These are phyloP conservation scores for Phrynocephalus vlangalii DNA, from an alignment of 2,797 vertebrate genomes.

Conservation along the genomic window DNA sequence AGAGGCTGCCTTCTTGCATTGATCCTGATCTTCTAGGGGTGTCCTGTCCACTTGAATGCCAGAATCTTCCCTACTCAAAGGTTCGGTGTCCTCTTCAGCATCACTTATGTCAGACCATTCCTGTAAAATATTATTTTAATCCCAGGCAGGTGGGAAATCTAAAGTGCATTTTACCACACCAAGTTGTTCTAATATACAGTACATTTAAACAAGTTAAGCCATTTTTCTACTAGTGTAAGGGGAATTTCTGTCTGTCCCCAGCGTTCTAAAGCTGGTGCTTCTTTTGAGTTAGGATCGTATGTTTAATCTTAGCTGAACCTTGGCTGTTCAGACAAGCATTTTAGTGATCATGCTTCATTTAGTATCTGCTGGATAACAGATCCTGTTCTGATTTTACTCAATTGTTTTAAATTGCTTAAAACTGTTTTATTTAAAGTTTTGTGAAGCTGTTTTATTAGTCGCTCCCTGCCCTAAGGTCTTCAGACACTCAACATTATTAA, in stretches of 20 bases:
- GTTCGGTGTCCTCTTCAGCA: constrained; percentile 87
- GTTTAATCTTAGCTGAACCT: neutral
- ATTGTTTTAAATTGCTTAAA: neutral
- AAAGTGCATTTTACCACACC: neutral
- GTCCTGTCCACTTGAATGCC: constrained; percentile 96
- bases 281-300: too few relatives aligned
- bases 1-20: constrained; percentile 80
- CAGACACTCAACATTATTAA: neutral
- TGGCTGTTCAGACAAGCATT: neutral
- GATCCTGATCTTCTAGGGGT: constrained; percentile 90
- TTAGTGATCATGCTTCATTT: neutral
- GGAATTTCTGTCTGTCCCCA: neutral
- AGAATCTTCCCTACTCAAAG: constrained; percentile 95
- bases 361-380: neutral
- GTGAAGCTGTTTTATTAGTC: neutral
- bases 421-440: neutral
- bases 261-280: neutral
- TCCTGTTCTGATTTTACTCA: neutral
- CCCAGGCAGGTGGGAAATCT: neutral
- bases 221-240: too few relatives aligned
- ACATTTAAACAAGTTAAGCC: neutral
- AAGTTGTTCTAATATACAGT: neutral
- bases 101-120: constrained; percentile 96
- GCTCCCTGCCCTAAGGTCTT: neutral
- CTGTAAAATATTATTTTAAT: constrained; percentile 72